Conservation (phyloP, 2,113 vertebrate genomes). For the Leptosomus discolor region DNA sequence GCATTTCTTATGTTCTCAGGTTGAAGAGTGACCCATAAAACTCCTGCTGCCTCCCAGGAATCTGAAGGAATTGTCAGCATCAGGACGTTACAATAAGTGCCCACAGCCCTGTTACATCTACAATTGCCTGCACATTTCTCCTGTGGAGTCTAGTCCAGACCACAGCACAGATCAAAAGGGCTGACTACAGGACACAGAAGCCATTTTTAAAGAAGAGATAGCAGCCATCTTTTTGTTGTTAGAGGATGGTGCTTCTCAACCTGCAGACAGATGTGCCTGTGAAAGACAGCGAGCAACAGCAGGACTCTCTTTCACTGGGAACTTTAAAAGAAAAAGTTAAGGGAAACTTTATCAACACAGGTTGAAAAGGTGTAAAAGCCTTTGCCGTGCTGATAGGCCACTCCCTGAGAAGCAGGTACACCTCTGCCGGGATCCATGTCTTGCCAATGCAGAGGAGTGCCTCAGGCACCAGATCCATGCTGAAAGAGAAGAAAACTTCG, state of each 20-base stretch:
- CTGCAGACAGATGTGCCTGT: neutral
- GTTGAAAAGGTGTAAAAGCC: neutral
- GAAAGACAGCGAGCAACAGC: neutral
- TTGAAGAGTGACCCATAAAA: neutral
- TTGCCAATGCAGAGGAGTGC: fast-evolving
- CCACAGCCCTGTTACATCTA: neutral
- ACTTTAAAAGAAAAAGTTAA: neutral
- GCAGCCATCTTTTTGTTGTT: neutral
- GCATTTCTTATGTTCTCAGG: neutral
- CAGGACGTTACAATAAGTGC: neutral
- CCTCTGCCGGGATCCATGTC: neutral
- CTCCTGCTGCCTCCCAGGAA: neutral
- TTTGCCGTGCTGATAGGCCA: fast-evolving
- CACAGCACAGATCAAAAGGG: neutral
- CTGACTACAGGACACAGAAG: neutral
- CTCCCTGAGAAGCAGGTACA: neutral
- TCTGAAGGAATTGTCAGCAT: neutral
- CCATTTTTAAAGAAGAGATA: fast-evolving
- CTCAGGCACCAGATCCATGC: fast-evolving
- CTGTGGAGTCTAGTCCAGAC: neutral
- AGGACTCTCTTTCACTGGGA: neutral
- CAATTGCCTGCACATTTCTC: neutral
- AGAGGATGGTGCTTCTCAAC: neutral
- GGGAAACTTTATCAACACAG: neutral
- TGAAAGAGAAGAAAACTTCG: neutral